phyloP scores from a whole-genome alignment of 2,797 vertebrate genomes.

The Falco peregrinus region DNA sequence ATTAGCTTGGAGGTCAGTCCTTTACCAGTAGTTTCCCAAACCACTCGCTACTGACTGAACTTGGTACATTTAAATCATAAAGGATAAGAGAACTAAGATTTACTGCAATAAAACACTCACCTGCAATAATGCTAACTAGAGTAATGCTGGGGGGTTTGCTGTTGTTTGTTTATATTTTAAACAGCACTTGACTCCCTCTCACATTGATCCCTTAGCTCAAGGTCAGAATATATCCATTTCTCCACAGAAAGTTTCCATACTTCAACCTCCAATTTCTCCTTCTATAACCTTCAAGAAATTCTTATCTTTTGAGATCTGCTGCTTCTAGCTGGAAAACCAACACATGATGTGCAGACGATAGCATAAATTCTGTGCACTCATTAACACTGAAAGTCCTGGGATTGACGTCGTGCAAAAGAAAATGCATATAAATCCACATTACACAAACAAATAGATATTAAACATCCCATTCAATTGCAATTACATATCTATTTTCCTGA shows the following conservation, averaged over 20 bases:
- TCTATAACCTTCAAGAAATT: background rate
- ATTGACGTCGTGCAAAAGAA: background rate
- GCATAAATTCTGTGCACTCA: background rate
- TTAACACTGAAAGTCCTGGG: background rate
- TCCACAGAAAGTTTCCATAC: background rate
- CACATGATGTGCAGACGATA: fast-evolving
- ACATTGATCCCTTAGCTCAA: background rate
- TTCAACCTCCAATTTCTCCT: background rate
- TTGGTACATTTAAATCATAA: background rate
- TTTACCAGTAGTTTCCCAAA: background rate
- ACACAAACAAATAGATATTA: background rate
- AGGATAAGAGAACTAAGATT: background rate
- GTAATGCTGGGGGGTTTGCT: background rate
- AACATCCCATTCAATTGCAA: background rate
- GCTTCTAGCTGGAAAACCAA: background rate
- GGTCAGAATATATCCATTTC: background rate
- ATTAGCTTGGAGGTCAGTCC: background rate
- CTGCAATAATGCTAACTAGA: background rate
- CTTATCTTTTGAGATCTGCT: background rate
- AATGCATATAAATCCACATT: background rate
- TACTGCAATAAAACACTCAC: background rate
- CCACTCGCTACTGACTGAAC: background rate
- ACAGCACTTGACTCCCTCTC: background rate
- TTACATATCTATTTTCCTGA: background rate
- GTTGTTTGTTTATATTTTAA: background rate